phyloP scores from a whole-genome alignment of 2,797 vertebrate species.

The Anniella stebbinsi region DNA sequence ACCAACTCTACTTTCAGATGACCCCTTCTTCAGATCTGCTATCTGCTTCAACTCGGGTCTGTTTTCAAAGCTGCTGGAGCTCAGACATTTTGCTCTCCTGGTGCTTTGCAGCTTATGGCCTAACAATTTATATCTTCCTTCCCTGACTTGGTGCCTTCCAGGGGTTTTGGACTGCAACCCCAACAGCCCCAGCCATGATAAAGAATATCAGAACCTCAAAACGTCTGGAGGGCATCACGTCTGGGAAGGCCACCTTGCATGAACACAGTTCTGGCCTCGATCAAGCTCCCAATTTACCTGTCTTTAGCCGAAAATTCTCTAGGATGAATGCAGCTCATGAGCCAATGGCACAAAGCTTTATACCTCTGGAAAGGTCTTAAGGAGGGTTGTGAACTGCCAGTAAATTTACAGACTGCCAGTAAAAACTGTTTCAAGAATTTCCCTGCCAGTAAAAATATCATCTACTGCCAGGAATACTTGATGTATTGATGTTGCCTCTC shows the following conservation, averaged over 20 bases:
- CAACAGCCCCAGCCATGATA: too few species aligned
- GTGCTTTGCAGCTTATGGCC: not conserved
- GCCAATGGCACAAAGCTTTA: not conserved
- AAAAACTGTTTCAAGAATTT: slow-evolving; percentile 8
- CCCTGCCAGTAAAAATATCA: slow-evolving; percentile 12
- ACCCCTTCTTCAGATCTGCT: not conserved
- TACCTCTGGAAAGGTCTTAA: not conserved
- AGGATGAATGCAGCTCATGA: not conserved
- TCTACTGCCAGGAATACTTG: slow-evolving; percentile 1
- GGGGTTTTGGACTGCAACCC: too few species aligned
- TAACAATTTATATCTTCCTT: not conserved
- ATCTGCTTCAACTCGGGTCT: not conserved
- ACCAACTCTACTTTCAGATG: not conserved
- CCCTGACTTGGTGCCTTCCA: too few species aligned
- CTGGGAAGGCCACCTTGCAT: not conserved
- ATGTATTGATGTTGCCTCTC: not conserved
- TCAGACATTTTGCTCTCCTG: not conserved
- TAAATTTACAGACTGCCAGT: not conserved
- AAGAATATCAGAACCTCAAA: too few species aligned
- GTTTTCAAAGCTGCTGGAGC: not conserved
- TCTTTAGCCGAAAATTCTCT: not conserved
- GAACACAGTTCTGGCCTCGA: not conserved
- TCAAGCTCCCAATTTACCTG: not conserved
- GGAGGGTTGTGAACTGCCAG: not conserved
- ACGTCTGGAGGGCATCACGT: too few species aligned